These are phyloP conservation scores for Tachuris rubrigastra DNA, from an alignment of 2,113 vertebrate species.

Conservation along the genomic window DNA sequence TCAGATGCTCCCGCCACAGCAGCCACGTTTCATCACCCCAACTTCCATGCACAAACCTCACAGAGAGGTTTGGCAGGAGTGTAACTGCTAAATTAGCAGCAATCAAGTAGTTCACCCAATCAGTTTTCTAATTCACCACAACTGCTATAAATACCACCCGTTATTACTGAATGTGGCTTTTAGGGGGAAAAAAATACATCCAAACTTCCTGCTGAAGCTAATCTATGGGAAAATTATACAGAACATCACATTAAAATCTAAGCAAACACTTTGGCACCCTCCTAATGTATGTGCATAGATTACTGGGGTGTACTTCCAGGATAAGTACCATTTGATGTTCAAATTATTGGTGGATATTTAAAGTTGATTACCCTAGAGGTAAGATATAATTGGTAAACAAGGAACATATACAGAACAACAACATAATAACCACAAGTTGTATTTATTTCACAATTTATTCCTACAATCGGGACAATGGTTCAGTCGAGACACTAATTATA, in stretches of 20 bases:
- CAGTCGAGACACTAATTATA: not conserved
- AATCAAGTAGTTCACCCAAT: slow-evolving; percentile 43
- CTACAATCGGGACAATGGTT: not conserved
- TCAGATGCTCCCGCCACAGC: not conserved
- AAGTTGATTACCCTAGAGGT: slow-evolving; percentile 58
- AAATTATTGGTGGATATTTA: slow-evolving; percentile 51
- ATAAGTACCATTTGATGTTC: slow-evolving; percentile 30
- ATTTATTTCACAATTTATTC: not conserved
- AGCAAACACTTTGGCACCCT: slow-evolving; percentile 42
- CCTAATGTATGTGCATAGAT: slow-evolving; percentile 51
- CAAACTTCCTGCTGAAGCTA: slow-evolving; percentile 31
- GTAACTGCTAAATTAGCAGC: slow-evolving; percentile 15
- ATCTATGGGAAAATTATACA: slow-evolving; percentile 59
- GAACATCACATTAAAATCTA: slow-evolving; percentile 35
- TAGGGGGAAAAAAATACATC: slow-evolving; percentile 16
- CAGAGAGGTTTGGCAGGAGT: not conserved
- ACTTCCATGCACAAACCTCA: not conserved
- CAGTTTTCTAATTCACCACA: slow-evolving; percentile 46
- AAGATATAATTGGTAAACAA: slow-evolving; percentile 61
- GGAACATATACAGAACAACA: slow-evolving; percentile 41
- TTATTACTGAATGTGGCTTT: slow-evolving; percentile 38
- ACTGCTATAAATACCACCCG: slow-evolving; percentile 44
- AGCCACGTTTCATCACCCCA: not conserved
- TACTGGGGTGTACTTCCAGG: slow-evolving; percentile 12
- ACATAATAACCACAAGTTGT: not conserved